Base-by-base conservation (phyloP, 2,113 vertebrate genomes). In the Pygathrix nemaeus region DNA sequence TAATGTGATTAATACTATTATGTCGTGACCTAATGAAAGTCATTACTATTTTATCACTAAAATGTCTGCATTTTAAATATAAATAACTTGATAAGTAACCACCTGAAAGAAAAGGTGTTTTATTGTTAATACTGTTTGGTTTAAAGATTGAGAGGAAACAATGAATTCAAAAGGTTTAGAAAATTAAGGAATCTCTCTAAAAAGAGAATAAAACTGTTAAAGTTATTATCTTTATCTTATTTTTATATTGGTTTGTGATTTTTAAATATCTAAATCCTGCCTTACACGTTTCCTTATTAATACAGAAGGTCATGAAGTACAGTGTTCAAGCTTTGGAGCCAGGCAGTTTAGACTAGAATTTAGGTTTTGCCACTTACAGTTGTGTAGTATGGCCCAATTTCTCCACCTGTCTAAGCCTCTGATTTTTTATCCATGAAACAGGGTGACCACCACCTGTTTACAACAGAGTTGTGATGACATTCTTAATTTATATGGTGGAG, bases 61-160 rank as follows among this genome's bases (percentile, higher is more conserved):
- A 80, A 75, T 72, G 85, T 45, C 57, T 97, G 8, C n/a, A 59
- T 82, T 88, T 87, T 80, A 95, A 92, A 45, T 88, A 89, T 43
- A 96, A 76, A 81, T 45, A 90, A 57, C 76, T 75, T 80, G 38
- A 91, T 16, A 97, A 75, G 76, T 48, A 96, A 72, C 17, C n/a
- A 88, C n/a, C 64, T 91, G n/a, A 80, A 88, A 90, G 64, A 43
- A 43, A 87, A 66, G 50, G 1, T 23, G 50, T 43, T 93, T 95
- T 89, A 27, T 6, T 76, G 35, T 83, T 93, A 90, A 78, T 78
- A 43, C 4, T 81, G 8, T 75, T 61, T 86, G 94, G 5, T 64
- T 76, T 64, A 79, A 95, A 95, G 73, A 92, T 45, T 6, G n/a
- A 52, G 21, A 68, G 21, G 32, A 94, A 83, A 81, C 70, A 64